phyloP scores from a whole-genome alignment of 2,797 vertebrate genomes.

The Adelosebastes latens region DNA sequence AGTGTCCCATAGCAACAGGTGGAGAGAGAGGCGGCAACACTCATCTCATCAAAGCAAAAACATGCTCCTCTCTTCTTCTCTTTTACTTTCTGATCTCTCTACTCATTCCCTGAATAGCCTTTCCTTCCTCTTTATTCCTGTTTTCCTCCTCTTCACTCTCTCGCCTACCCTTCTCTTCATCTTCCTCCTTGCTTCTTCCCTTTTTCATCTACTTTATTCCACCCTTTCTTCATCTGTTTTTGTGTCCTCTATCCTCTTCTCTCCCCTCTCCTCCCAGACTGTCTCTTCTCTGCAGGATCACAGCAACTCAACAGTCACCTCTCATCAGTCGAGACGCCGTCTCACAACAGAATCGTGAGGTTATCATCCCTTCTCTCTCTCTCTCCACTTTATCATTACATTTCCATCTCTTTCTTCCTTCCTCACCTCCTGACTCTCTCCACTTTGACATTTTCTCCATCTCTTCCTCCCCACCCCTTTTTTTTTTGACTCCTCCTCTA shows the following conservation, averaged over 20 bases:
- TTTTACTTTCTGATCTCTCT: background rate
- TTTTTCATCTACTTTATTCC: background rate
- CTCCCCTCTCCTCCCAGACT: background rate
- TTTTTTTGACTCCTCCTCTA: constrained; percentile 20
- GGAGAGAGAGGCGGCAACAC: constrained; percentile 32
- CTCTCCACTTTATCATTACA: background rate
- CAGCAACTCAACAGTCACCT: constrained; percentile 43
- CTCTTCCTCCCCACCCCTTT: background rate
- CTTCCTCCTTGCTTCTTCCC: constrained; percentile 16
- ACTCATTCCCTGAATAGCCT: constrained; percentile 23
- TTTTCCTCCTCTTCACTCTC: constrained; percentile 37
- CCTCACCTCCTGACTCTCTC: background rate
- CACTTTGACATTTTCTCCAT: background rate
- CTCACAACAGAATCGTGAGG: constrained; percentile 16
- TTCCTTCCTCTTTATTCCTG: background rate
- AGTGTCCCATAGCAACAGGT: constrained; percentile 58
- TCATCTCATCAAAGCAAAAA: constrained; percentile 23
- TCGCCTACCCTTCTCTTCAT: constrained; percentile 26
- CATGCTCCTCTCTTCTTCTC: background rate
- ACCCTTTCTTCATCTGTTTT: constrained; percentile 19
- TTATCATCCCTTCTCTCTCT: background rate
- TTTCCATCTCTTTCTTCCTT: background rate
- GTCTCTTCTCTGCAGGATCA: constrained; percentile 49
- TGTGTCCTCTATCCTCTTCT: background rate
- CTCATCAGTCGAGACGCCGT: constrained; percentile 41